Base-by-base conservation (phyloP, 2,113 vertebrate species). In the Malurus cyaneus region DNA sequence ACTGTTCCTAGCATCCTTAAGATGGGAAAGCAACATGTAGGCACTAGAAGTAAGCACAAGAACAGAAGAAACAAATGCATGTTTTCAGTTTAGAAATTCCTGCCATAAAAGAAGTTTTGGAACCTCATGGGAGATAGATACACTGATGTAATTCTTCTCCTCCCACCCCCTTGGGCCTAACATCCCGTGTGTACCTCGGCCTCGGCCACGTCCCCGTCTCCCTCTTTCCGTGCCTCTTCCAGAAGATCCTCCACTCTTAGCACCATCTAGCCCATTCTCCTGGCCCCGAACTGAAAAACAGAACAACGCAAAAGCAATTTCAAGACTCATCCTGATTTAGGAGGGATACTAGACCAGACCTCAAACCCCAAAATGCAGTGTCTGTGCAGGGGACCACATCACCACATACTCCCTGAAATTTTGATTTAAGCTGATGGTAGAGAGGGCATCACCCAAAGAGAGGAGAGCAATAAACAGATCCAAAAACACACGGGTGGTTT, bases 191-290 rank as follows among this genome's bases (percentile, higher is more conserved):
- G 92, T 92, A 99, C 99, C 99, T 99, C 99, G 98, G 98, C 99
- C 99, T 98, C 99, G 98, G 92, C 99, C 99, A 78, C 99, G 98
- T 66, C 98, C 99, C 85, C 99, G 97, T 80, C 99, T 98, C 62
- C 99, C 99, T 96, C 99, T 98, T 95, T 99, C 99, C 5, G 98
- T 98, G 82, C 99, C 98, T 98, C 99, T 98, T 91, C 98, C 98
- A 59, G 98, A 98, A 39, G 98, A 92, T 34, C 98, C 99, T 76
- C 98, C 98, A 8, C 97, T 97, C 96, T 99, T 99, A 28, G 97
- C 96, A 41, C 98, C 98, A 36, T 99, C 99, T 65, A 99, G 89
- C 46, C 99, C 99, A 18, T 99, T 99, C 96, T 99, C 99, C 97
- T 99, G 99, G 81, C 99, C 99, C 53, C 99, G 98, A 96, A 99